Base-by-base conservation (phyloP, 2,113 vertebrate genomes). In the Pygoscelis adeliae region DNA sequence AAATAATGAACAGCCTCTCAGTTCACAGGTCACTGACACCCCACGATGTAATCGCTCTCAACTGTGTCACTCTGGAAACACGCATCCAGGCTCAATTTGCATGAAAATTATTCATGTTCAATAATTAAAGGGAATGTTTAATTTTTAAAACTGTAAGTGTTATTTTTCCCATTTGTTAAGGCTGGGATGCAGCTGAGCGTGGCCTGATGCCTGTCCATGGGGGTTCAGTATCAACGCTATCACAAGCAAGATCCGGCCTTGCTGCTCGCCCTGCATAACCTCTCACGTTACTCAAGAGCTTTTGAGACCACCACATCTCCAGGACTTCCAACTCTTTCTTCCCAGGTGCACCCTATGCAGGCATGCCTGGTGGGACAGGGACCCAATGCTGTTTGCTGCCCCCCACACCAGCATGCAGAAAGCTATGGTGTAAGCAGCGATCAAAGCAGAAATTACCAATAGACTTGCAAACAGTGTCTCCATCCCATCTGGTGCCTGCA, bases 101-200 rank as follows among this genome's bases (percentile, higher is more conserved):
- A 92, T 83, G 58, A 78, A 93, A 90, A 97, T 87, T 74, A 95
- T 73, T 95, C 74, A 29, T 22, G 34, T 52, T 97, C 73, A 97
- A 97, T 94, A 96, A 93, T 90, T 97, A 83, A 97, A 94, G 49
- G 49, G n/a, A 71, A 52, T 42, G 52, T 89, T 95, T 85, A 95
- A 96, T 94, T 94, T 97, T 96, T 95, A 97, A 97, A 93, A 32
- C 53, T 27, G 0, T 69, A 80, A 93, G 74, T 83, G 89, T 95
- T 89, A 83, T 89, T 87, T 78, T 59, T 47, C 38, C 94, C 89
- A 77, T 96, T 91, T 92, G 44, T 72, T 53, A 89, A 83, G 59
- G 62, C 32, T 34, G 67, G 49, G 59, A 69, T 49, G 77, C 78
- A 94, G 82, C 91, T 38, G 56, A 97, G 95, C 15, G 0, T 29